These are phyloP conservation scores for Myotis pilosus DNA, from an alignment of 2,797 vertebrate genomes.

Conservation along the genomic window DNA sequence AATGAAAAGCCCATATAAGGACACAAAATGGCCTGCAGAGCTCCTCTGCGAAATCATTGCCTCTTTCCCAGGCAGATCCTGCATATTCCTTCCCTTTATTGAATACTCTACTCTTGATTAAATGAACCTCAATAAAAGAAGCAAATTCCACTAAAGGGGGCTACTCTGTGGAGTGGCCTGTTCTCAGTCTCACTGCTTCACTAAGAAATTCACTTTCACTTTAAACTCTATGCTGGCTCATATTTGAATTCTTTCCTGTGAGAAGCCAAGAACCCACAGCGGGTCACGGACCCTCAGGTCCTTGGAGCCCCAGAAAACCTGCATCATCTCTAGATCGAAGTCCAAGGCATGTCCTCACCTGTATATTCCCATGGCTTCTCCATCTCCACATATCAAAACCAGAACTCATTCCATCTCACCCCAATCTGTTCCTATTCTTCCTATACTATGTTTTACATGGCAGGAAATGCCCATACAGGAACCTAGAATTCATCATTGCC, in stretches of 20 bases:
- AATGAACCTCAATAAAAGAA: not conserved
- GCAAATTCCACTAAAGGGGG: not conserved
- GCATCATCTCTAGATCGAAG: not conserved
- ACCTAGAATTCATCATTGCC: not conserved
- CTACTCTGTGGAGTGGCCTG: not conserved
- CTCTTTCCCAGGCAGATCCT: not conserved
- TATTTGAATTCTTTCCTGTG: not conserved
- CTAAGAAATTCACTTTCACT: not conserved
- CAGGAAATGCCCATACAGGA: not conserved
- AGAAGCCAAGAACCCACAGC: not conserved
- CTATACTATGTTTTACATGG: not conserved
- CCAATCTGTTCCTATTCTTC: not conserved
- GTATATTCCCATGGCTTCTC: not conserved
- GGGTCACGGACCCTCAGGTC: not conserved
- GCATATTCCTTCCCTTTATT: not conserved
- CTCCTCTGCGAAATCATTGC: not conserved
- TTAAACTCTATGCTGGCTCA: not conserved
- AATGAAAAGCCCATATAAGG: not conserved
- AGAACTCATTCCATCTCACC: not conserved
- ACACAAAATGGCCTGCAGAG: not conserved
- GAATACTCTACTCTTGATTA: not conserved
- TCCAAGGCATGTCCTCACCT: not conserved
- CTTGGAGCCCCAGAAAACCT: not conserved
- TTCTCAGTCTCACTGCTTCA: not conserved
- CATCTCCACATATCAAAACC: not conserved